Percentiles rank a stretch among this genome's conserved stretches.
Conservation (phyloP, 53 echinoderm and acorn worm genomes). For the Hippasteria phrygiana region DNA sequence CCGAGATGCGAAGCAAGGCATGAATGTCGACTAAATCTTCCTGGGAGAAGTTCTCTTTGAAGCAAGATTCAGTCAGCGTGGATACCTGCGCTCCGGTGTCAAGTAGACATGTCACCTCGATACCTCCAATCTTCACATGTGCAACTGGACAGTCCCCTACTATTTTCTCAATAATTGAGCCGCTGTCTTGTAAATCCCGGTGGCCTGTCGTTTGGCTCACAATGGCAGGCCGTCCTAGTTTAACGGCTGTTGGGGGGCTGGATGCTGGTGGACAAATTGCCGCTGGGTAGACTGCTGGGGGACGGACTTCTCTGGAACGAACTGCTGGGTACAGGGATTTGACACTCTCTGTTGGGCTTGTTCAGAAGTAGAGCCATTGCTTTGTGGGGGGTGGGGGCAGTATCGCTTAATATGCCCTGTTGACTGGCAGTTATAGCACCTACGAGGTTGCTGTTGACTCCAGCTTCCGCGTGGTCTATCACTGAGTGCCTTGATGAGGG, state of each 20-base stretch:
- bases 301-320: constrained; percentile 21
- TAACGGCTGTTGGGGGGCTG: constrained; percentile 36
- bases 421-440: constrained; percentile 65
- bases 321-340: too few relatives aligned
- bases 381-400: constrained; percentile 35
- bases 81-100: constrained; percentile 78
- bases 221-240: constrained; percentile 61
- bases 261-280: neutral
- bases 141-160: constrained; percentile 68
- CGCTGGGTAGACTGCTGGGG: constrained; percentile 8
- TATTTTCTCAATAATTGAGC: constrained; percentile 64
- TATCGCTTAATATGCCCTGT: constrained; percentile 68
- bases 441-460: constrained; percentile 15
- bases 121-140: constrained; percentile 19
- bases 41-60: constrained; percentile 57
- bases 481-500: constrained; percentile 16
- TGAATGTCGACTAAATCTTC: constrained; percentile 57
- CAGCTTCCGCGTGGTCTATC: neutral
- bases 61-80: constrained; percentile 60
- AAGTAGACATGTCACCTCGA: constrained; percentile 55
- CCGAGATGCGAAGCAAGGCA: constrained; percentile 63
- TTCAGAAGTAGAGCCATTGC: neutral
- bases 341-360: neutral
- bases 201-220: constrained; percentile 72
- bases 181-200: neutral